Evolutionary conservation across 2,888 invertebrate genomes (phyloP).

Genomic region (Congeria kusceri): DNA sequence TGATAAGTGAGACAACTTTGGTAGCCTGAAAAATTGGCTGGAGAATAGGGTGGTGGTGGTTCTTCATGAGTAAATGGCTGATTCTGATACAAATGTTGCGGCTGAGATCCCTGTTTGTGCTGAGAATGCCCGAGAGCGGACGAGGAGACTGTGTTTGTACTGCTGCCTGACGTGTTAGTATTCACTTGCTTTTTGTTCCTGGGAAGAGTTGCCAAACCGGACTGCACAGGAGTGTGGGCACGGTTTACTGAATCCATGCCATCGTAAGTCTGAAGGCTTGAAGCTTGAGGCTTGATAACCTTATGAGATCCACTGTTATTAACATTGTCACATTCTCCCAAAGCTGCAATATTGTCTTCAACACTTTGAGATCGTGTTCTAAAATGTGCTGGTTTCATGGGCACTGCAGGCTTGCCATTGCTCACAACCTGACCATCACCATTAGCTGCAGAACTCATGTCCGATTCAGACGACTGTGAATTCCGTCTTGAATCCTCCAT

Average conservation of each 20-base stretch:
- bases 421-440: constrained; percentile 21
- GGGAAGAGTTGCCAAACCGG: constrained; percentile 80
- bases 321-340: constrained; percentile 44
- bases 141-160: constrained; percentile 24
- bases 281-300: constrained; percentile 69
- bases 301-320: constrained; percentile 55
- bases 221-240: constrained; percentile 77
- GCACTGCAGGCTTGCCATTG: constrained; percentile 53
- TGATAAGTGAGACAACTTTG: constrained; percentile 55
- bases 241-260: constrained; percentile 63
- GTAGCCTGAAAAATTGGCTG: constrained; percentile 24
- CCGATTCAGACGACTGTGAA: constrained; percentile 67
- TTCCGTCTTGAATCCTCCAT: constrained; percentile 60
- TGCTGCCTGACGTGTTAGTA: constrained; percentile 16
- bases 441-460: constrained; percentile 32
- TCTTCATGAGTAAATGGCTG: constrained; percentile 31
- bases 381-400: constrained; percentile 54
- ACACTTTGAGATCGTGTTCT: constrained; percentile 67
- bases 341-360: constrained; percentile 66
- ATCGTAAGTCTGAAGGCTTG: constrained; percentile 67
- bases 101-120: constrained; percentile 50
- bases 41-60: constrained; percentile 45
- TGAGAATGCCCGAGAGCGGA: constrained; percentile 35
- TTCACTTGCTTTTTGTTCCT: constrained; percentile 71
- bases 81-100: constrained; percentile 31